A percentile compares a stretch with the other conserved stretches of the same genome.
Evolutionary conservation across 2,888 invertebrate genomes (phyloP).

Genomic region (Galerucella pusilla): DNA sequence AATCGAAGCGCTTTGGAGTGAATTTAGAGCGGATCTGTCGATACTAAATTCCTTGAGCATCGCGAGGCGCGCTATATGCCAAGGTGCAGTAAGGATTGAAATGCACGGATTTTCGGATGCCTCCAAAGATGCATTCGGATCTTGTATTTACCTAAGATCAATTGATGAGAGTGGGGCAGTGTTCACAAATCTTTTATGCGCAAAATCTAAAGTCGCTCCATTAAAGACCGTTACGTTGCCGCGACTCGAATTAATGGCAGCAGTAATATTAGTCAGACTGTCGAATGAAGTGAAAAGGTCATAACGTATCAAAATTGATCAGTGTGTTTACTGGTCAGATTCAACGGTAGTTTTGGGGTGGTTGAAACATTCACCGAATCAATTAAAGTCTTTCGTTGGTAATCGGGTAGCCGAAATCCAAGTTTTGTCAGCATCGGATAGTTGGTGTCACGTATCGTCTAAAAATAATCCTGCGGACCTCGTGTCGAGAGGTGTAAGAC

Average conservation of each 20-base stretch:
- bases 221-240: neutral
- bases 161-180: neutral
- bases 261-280: neutral
- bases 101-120: conserved; percentile 1
- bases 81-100: neutral
- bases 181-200: neutral
- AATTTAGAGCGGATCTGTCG: neutral
- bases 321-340: neutral
- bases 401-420: too few species aligned
- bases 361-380: too few species aligned
- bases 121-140: neutral
- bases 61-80: neutral
- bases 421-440: too few species aligned
- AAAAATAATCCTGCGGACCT: too few species aligned
- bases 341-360: neutral
- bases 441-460: too few species aligned
- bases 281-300: neutral
- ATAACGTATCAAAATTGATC: neutral
- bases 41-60: neutral
- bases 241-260: neutral
- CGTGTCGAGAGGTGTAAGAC: too few species aligned
- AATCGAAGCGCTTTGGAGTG: neutral
- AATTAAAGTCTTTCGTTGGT: too few species aligned
- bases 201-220: neutral
- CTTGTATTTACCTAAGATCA: neutral